These are phyloP conservation scores for Helicoverpa zea DNA, from an alignment of 1,140 invertebrate species.

Conservation along the genomic window DNA sequence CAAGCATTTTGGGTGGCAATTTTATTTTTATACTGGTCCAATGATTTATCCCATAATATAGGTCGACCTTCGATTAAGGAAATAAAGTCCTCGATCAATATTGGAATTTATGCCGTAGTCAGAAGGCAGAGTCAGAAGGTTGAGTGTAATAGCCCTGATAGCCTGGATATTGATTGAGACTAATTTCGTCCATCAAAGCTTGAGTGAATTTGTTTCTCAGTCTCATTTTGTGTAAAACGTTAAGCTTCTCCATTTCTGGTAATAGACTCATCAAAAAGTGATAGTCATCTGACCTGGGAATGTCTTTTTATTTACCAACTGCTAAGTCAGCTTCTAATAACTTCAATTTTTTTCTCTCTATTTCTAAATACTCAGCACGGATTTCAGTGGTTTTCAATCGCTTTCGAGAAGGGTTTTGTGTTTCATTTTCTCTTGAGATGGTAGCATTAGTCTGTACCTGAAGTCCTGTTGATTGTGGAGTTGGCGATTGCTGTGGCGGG, in stretches of 20 bases:
- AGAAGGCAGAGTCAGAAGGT: too few relatives aligned
- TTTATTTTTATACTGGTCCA: neutral
- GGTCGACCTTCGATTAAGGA: constrained; percentile 9
- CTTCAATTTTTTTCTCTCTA: neutral
- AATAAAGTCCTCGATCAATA: constrained; percentile 7
- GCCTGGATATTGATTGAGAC: constrained; percentile 1
- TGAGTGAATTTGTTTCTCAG: constrained; percentile 43
- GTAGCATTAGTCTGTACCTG: neutral
- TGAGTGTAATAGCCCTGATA: too few relatives aligned
- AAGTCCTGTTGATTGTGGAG: neutral
- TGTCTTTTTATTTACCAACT: neutral
- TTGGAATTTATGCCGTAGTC: too few relatives aligned
- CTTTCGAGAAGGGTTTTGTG: neutral
- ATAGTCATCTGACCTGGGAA: constrained; percentile 54
- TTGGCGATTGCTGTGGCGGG: neutral
- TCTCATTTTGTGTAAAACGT: constrained; percentile 49
- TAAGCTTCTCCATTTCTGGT: constrained; percentile 55
- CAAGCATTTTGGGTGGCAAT: constrained; percentile 1
- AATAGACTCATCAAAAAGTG: constrained; percentile 56
- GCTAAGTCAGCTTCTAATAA: neutral
- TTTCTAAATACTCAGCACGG: constrained; percentile 29
- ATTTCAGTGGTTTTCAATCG: neutral
- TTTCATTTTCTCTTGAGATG: neutral
- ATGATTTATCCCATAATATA: neutral
- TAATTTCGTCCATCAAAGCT: constrained; percentile 15